Base-by-base conservation (phyloP, 1,140 invertebrate species). In the Lycorma delicatula region DNA sequence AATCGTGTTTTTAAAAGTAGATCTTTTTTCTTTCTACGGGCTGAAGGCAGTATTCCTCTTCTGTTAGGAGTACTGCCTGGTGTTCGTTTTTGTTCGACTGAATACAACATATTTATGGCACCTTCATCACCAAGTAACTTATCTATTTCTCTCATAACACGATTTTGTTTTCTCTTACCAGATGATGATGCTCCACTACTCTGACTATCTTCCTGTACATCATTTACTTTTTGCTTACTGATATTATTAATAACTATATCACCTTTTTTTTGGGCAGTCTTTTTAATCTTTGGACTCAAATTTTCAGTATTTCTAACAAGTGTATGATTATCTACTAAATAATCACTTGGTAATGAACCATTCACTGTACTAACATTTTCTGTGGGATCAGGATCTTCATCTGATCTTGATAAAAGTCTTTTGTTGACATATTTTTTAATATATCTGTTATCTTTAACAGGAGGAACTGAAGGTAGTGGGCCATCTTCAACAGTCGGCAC, bases 51-150 rank as follows among this genome's bases (percentile, higher is more conserved):
- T 6, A 64, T 65, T 58, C 47, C 69, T 62, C 71, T 66, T 34
- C 55, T 67, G 5, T 53, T 59, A 1, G 58, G 20, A 22, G 56
- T 57, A 1, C 57, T 56, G 48, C 56, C 55, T 22, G 54, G 47
- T 31, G 34, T 53, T 36, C 57, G 27, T 47, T 64, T 76, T 54
- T 80, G 79, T 63, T 85, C 81, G 1, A 89, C 76, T 20, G 87
- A 84, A 64, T 89, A 88, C 13, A 91, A 73, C 77, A 91, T 85
- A 70, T 90, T 90, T 1, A 89, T 84, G 2, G 88, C 86, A 1
- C 89, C 89, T 69, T 91, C 89, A 70, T 91, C 89, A 70, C 86
- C 86, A 57, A 91, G 72, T 36, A 91, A 68, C 58, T 77, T 80
- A 64, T 89, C 86, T 41, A 91, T 78, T 75, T 91, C 89, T 36